Evolutionary conservation across 2,888 invertebrate species (phyloP).

Genomic region (Cheilosia impressa): DNA sequence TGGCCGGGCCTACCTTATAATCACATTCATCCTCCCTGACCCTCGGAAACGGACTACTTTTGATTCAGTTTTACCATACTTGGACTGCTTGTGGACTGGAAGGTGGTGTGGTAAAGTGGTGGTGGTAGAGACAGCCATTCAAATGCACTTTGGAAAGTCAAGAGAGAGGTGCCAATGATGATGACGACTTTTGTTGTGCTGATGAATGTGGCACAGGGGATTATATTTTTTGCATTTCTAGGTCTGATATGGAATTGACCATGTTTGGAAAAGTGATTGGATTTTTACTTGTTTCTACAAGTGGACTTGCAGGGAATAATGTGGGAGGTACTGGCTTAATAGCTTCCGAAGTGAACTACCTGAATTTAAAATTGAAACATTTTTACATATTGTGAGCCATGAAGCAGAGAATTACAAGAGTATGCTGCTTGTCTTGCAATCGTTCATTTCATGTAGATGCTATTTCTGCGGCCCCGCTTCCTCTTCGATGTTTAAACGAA

Average conservation of each 20-base stretch:
- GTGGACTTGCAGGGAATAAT: no score
- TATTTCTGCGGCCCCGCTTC: no score
- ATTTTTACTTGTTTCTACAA: slow-evolving; percentile 2
- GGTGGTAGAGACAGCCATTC: background rate
- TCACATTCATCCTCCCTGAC: slow-evolving; percentile 50
- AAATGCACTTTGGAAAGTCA: slow-evolving; percentile 8
- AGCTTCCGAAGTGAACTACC: no score
- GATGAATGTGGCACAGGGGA: slow-evolving; percentile 50
- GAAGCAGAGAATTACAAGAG: no score
- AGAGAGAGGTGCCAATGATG: slow-evolving; percentile 31
- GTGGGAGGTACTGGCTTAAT: no score
- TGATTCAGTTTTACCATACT: slow-evolving; percentile 44
- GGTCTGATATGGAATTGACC: slow-evolving; percentile 43
- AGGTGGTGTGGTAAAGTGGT: slow-evolving; percentile 7
- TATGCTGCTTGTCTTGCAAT: no score
- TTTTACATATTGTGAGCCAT: no score
- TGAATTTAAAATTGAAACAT: no score
- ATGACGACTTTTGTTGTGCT: slow-evolving; percentile 33
- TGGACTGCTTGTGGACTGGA: background rate
- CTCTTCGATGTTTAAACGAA: no score
- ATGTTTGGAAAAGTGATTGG: slow-evolving; percentile 25
- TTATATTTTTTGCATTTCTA: slow-evolving; percentile 32
- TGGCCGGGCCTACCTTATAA: slow-evolving; percentile 30
- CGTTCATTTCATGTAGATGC: no score
- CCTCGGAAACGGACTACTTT: slow-evolving; percentile 56